Percentiles rank a stretch among this genome's conserved stretches.
Evolutionary conservation across 2,113 vertebrate genomes (phyloP).

Genomic region (human): GRCh38 chr6:130433501-130434000

Average conservation of each 20-base stretch:
- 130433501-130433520: conserved; percentile 30
- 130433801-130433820: not conserved
- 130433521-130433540: not conserved
- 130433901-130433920: not conserved
- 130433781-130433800: not conserved
- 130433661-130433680: conserved; percentile 72
- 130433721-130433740: conserved; percentile 43
- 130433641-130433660: conserved; percentile 59
- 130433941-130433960: not conserved
- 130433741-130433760: conserved; percentile 30
- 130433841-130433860: not conserved
- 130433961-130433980: not conserved
- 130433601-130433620: conserved; percentile 65
- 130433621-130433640: conserved; percentile 68
- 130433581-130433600: conserved; percentile 56
- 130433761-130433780: conserved; percentile 34
- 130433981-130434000: not conserved
- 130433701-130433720: conserved; percentile 50
- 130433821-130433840: not conserved
- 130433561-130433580: conserved; percentile 64
- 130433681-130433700: conserved; percentile 71
- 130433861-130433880: not conserved
- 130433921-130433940: not conserved
- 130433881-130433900: not conserved
- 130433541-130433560: conserved; percentile 49